Base-by-base conservation (phyloP, 23 tunicate species). In the Phallusia fumigata region DNA sequence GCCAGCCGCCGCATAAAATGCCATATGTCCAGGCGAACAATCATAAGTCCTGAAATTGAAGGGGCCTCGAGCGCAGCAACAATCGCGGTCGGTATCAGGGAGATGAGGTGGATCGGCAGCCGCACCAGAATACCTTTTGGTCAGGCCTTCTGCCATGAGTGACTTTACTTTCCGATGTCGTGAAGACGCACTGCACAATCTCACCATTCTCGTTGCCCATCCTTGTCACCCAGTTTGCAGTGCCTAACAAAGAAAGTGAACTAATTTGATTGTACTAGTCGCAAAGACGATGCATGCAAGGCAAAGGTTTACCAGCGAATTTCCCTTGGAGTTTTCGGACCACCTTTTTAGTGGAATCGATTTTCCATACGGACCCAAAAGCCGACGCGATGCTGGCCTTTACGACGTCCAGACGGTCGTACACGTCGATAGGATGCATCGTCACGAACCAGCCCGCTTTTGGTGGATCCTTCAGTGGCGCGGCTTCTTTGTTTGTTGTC, bases 291-390 rank as follows among this genome's bases (percentile, higher is more conserved):
- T 21, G 40, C 36, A 8, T 3, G 5, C 6, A 75, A 32, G 6
- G 12, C 40, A 31, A 8, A 75, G 6, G 16, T 36, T 6, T 75
- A 78, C 81, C 33, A 8, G 77, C 77, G 5, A 19, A 30, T 30
- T 74, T 30, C 6, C 77, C 77, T 5, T 8, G 6, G 5, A 74
- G 40, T 33, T 33, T 74, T 3, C 30, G 28, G 16, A 31, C 6
- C 11, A 81, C 51, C 84, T 80, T 86, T 44, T 86, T 86, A 10
- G 89, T 86, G 31, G 89, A 86, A 49, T 86, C 89, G 0, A 86
- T 80, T 80, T 86, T 86, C 44, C 80, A 47, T 0, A 86, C 34
- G 19, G 49, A 40, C 13, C 89, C 89, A 32, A 35, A 86, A 0
- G 31, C 31, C 22, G 84, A 79, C 40, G 89, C 80, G 79, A 69